Percentiles rank a stretch among this genome's conserved stretches.
Evolutionary conservation across 2,888 invertebrate genomes (phyloP).

Genomic region (Ormyrus thymus): DNA sequence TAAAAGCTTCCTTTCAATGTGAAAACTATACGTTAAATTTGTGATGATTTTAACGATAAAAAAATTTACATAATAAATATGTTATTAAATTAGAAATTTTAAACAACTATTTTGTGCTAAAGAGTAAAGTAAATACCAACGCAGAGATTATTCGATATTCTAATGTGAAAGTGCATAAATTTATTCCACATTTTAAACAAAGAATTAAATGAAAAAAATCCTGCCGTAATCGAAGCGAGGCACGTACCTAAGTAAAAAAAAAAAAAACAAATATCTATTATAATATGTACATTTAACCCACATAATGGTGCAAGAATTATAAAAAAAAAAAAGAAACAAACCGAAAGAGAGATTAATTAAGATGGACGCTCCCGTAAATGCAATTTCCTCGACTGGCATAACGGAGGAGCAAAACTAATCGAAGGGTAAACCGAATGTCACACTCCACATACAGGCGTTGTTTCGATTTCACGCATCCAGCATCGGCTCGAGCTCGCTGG

Average conservation of each 20-base stretch:
- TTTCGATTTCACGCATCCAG: constrained; percentile 33
- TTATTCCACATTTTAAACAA: constrained; percentile 50
- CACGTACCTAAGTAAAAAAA: constrained; percentile 33
- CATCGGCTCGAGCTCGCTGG: constrained; percentile 50
- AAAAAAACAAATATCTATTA: constrained; percentile 29
- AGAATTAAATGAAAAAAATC: constrained; percentile 45
- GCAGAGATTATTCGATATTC: constrained; percentile 49
- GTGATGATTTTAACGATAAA: constrained; percentile 51
- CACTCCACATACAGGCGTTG: background rate
- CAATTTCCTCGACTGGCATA: constrained; percentile 12
- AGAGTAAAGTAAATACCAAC: constrained; percentile 36
- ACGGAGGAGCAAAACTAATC: background rate
- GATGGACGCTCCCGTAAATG: background rate
- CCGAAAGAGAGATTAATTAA: background rate
- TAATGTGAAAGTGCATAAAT: constrained; percentile 49
- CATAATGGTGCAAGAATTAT: constrained; percentile 19
- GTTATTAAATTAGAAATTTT: constrained; percentile 55
- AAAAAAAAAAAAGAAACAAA: background rate
- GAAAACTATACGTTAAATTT: constrained; percentile 45
- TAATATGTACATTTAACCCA: constrained; percentile 20
- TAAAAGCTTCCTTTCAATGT: constrained; percentile 41
- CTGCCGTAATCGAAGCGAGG: constrained; percentile 47
- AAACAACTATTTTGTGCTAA: constrained; percentile 53
- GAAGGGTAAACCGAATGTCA: background rate
- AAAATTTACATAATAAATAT: constrained; percentile 52